These are phyloP conservation scores for Thecocarcelia acutangulata DNA, from an alignment of 2,888 invertebrate species.

Conservation along the genomic window DNA sequence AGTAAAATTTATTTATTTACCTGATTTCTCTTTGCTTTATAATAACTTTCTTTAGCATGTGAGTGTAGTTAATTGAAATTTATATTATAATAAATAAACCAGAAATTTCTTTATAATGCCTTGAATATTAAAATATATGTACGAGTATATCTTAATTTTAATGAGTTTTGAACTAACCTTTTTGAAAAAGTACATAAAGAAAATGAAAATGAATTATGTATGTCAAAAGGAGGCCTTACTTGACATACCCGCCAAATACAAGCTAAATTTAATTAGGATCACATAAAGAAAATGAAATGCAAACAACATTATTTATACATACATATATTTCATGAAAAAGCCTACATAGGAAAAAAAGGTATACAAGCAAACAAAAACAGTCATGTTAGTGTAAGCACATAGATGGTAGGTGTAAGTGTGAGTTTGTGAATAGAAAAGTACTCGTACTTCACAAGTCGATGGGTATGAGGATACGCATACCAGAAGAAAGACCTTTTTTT, in stretches of 20 bases:
- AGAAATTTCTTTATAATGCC: neutral
- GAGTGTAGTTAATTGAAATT: too few relatives aligned
- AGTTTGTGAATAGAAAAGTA: too few relatives aligned
- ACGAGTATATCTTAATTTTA: neutral
- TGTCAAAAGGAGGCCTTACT: neutral
- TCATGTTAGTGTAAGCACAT: too few relatives aligned
- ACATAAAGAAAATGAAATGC: slow-evolving; percentile 47
- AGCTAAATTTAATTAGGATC: slow-evolving; percentile 60
- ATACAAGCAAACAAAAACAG: neutral
- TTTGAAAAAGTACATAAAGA: neutral
- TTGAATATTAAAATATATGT: neutral
- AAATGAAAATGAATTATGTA: neutral
- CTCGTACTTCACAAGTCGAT: too few relatives aligned
- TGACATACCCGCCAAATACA: slow-evolving; percentile 17
- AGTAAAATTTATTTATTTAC: too few relatives aligned
- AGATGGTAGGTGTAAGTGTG: too few relatives aligned
- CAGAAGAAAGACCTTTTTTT: neutral
- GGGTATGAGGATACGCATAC: too few relatives aligned
- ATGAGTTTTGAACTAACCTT: neutral
- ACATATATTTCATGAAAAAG: slow-evolving; percentile 14
- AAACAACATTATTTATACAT: slow-evolving; percentile 18
- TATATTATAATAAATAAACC: too few relatives aligned
- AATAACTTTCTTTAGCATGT: too few relatives aligned
- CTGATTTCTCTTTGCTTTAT: too few relatives aligned
- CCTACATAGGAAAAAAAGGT: slow-evolving; percentile 3